phyloP scores from a whole-genome alignment of 2,888 invertebrate species.

The Neocrepidodera transversa region DNA sequence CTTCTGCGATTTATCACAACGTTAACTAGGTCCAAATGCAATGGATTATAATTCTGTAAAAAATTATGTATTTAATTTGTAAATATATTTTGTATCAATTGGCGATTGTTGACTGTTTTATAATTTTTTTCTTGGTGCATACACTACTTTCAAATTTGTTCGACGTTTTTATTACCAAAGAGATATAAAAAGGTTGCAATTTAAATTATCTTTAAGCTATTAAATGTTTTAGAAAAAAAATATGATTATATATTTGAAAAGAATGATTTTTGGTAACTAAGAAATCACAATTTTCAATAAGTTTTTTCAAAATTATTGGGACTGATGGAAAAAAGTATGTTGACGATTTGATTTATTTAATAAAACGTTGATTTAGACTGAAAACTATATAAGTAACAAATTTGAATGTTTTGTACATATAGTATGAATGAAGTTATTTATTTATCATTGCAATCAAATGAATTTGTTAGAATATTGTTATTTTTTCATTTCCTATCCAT shows the following conservation, averaged over 20 bases:
- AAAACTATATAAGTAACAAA: background rate
- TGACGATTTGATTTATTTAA: too few species aligned
- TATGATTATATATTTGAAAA: too few species aligned
- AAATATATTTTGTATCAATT: constrained; percentile 9
- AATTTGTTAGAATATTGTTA: constrained; percentile 13
- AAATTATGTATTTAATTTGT: constrained; percentile 1
- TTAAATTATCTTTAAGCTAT: too few species aligned
- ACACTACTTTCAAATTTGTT: background rate
- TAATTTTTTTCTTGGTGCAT: background rate
- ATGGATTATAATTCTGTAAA: background rate
- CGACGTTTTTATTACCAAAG: background rate
- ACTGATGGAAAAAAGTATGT: too few species aligned
- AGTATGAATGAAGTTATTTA: constrained; percentile 12
- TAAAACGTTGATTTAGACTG: too few species aligned
- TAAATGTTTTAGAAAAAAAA: too few species aligned
- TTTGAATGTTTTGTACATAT: constrained; percentile 1
- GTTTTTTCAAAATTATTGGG: too few species aligned
- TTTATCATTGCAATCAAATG: constrained; percentile 12
- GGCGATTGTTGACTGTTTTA: constrained; percentile 11
- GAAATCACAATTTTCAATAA: too few species aligned
- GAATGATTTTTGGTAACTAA: too few species aligned
- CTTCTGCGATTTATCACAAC: background rate
- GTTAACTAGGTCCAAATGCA: background rate
- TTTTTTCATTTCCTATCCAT: constrained; percentile 1
- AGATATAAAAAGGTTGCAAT: too few species aligned